Base-by-base conservation (phyloP, 2,113 vertebrate species). In the Steatornis caripensis region DNA sequence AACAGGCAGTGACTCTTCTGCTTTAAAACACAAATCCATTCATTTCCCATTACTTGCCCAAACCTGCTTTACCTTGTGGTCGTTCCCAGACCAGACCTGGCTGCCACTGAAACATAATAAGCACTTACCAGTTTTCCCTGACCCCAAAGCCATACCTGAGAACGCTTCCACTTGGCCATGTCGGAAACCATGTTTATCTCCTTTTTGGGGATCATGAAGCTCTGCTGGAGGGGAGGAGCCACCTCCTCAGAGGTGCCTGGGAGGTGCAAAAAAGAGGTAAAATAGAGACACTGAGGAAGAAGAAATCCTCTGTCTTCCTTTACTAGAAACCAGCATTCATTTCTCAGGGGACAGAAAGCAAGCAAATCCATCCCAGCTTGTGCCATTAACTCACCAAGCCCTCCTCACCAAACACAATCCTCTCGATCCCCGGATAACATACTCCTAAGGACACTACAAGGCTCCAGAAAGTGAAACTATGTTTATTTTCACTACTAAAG, bases 151-250 rank as follows among this genome's bases (percentile, higher is more conserved):
- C 69, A 6, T 97, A 99, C 99, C 98, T 99, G 99, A 66, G 99
- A 99, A 14, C 99, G 97, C 77, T 99, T 99, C 99, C 99, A 99
- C 94, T 99, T 99, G 79, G 98, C 98, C 99, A 99, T 99, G 96
- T 99, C 99, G 0, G 99, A 98, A 53, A 99, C 99, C 96, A 99
- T 98, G 74, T 98, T 99, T 95, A 99, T 99, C 97, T 99, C 99
- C 95, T 99, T 99, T 95, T 98, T 99, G 26, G 99, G 99, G 65
- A 99, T 95, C 97, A 99, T 98, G 96, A 99, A 99, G 96, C 71
- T 97, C 79, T 97, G 97, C 77, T 93, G 95, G 79, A 93, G 66
- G 45, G 98, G 91, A 91, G 90, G 95, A 37, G 96, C 36, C 70
- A 97, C 97, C 96, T 99, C 98, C 96, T 99, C 99, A 48, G 98